Evolutionary conservation across 2,113 vertebrate genomes (phyloP).

Genomic region (Anoura caudifer): DNA sequence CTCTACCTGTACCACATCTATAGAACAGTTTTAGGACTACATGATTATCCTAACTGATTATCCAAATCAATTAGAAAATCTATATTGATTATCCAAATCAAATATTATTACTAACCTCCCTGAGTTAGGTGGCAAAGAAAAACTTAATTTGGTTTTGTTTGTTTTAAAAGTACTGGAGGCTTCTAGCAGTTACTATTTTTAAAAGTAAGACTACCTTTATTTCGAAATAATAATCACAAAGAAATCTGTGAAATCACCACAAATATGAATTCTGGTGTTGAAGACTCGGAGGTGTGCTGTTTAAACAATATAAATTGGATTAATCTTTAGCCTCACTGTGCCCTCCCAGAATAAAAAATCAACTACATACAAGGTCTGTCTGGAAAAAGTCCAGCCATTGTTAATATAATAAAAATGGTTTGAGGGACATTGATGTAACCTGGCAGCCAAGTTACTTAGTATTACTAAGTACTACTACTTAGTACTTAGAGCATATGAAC

Average conservation of each 20-base stretch:
- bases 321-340: not conserved
- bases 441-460: too few species aligned
- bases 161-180: not conserved
- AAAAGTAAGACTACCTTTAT: not conserved
- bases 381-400: too few species aligned
- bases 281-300: not conserved
- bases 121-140: not conserved
- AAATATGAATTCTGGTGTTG: not conserved
- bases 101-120: slow-evolving; percentile 18
- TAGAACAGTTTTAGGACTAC: not conserved
- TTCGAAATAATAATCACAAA: not conserved
- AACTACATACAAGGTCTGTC: not conserved
- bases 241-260: slow-evolving; percentile 26
- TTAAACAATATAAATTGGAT: slow-evolving; percentile 11
- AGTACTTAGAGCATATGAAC: too few species aligned
- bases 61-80: not conserved
- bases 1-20: not conserved
- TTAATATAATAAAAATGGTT: too few species aligned
- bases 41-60: not conserved
- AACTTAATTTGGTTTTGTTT: not conserved
- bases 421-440: too few species aligned
- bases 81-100: not conserved
- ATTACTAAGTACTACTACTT: too few species aligned
- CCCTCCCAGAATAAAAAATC: not conserved
- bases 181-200: not conserved